A percentile compares a stretch with the other conserved stretches of the same genome.
Conservation (phyloP, 2,113 vertebrate species). For the Crotalus tigris region DNA sequence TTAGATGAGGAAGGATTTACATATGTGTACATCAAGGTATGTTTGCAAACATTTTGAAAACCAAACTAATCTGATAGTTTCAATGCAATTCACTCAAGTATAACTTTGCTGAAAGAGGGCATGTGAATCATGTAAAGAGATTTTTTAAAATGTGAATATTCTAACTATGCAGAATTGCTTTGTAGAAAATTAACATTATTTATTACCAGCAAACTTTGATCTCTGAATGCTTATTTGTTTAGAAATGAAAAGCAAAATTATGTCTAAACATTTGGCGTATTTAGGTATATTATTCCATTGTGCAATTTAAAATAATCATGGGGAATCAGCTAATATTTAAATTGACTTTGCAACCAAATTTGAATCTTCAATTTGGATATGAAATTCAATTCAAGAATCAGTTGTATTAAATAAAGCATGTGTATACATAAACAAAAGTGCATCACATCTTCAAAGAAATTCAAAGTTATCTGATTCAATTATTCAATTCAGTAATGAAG, state of each 20-base stretch:
- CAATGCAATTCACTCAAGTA: neutral
- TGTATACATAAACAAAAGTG: neutral
- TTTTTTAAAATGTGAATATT: neutral
- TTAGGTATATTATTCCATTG: neutral
- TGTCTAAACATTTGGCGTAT: neutral
- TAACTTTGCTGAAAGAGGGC: neutral
- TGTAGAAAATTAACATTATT: neutral
- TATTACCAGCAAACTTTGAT: neutral
- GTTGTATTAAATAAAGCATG: neutral
- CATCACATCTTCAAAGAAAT: neutral
- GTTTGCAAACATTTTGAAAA: neutral
- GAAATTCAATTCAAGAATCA: neutral
- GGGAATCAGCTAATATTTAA: neutral
- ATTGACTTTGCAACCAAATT: neutral
- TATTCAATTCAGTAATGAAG: neutral
- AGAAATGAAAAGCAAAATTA: neutral
- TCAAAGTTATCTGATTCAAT: neutral
- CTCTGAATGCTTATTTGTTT: neutral
- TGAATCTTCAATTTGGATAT: neutral
- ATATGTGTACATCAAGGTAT: neutral
- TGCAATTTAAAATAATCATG: neutral
- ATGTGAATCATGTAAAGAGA: neutral
- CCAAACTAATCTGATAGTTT: neutral
- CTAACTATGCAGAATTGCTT: neutral
- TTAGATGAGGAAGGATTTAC: neutral